Conservation (phyloP, 2,888 invertebrate genomes). For the Cheilosia grossa region DNA sequence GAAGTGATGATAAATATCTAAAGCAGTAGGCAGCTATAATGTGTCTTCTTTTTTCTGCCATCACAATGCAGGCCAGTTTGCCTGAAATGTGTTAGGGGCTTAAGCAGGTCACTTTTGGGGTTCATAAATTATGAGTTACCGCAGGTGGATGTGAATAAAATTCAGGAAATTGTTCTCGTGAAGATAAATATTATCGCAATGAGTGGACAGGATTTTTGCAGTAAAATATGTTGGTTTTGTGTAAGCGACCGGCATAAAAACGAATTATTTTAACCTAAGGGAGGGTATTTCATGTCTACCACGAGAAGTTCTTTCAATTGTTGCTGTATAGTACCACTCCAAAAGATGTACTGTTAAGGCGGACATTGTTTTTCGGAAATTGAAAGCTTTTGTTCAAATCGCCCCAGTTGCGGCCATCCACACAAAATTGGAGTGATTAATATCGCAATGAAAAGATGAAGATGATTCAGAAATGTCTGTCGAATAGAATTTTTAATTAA, state of each 20-base stretch:
- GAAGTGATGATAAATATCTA: slow-evolving; percentile 37
- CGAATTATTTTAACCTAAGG: neutral
- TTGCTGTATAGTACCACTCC: neutral
- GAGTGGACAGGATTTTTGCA: neutral
- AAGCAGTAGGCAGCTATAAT: slow-evolving; percentile 18
- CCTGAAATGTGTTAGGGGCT: neutral
- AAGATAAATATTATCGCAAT: neutral
- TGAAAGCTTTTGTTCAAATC: too few relatives aligned
- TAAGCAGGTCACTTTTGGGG: neutral
- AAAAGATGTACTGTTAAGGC: neutral
- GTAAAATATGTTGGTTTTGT: neutral
- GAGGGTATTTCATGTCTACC: neutral
- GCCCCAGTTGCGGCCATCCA: too few relatives aligned
- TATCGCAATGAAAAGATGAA: too few relatives aligned
- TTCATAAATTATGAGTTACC: slow-evolving; percentile 5
- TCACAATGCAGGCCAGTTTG: slow-evolving; percentile 33
- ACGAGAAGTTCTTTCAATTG: neutral
- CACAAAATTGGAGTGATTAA: too few relatives aligned
- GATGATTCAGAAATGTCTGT: too few relatives aligned
- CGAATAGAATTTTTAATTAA: too few relatives aligned
- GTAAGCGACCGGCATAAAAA: neutral
- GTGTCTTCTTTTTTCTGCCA: slow-evolving; percentile 33
- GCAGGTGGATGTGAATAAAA: slow-evolving; percentile 19
- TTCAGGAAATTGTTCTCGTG: slow-evolving; percentile 6
- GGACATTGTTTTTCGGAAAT: neutral